phyloP scores from a whole-genome alignment of 2,797 vertebrate genomes.

The Poeciliopsis infans region DNA sequence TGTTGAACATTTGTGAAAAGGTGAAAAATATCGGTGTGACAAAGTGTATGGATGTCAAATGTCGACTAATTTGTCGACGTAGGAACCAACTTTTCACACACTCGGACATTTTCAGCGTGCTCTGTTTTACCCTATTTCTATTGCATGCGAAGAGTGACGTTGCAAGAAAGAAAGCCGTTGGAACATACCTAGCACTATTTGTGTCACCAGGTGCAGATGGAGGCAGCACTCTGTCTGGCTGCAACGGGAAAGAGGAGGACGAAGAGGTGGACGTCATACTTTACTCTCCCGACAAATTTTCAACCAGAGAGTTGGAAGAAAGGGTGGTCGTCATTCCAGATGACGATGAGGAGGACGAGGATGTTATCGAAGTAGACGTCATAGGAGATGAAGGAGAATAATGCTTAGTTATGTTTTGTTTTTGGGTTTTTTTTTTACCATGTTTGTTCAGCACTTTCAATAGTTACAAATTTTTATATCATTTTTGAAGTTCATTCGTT shows the following conservation, averaged over 20 bases:
- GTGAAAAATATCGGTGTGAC: background rate
- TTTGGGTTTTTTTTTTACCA: background rate
- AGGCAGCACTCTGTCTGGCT: conserved; percentile 1
- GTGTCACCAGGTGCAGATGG: background rate
- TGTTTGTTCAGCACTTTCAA: conserved; percentile 7
- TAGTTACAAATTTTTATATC: background rate
- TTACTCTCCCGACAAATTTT: conserved; percentile 49
- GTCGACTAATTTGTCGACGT: background rate
- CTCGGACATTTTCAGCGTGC: background rate
- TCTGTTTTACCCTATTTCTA: background rate
- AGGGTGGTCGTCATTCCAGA: conserved; percentile 25
- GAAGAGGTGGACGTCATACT: conserved; percentile 70
- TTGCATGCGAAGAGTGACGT: background rate
- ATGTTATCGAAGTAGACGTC: conserved; percentile 71
- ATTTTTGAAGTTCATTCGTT: conserved; percentile 12
- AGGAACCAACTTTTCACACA: background rate
- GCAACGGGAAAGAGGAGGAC: conserved; percentile 52
- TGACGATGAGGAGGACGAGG: conserved; percentile 56
- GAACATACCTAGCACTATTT: background rate
- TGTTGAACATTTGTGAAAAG: background rate
- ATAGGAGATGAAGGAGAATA: conserved; percentile 69
- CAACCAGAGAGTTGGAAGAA: background rate
- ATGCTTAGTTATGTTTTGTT: background rate
- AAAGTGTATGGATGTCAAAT: background rate
- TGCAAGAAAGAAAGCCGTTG: background rate